Conservation (phyloP, 2,797 vertebrate genomes). For the Odontamblyopus lacepedii region DNA sequence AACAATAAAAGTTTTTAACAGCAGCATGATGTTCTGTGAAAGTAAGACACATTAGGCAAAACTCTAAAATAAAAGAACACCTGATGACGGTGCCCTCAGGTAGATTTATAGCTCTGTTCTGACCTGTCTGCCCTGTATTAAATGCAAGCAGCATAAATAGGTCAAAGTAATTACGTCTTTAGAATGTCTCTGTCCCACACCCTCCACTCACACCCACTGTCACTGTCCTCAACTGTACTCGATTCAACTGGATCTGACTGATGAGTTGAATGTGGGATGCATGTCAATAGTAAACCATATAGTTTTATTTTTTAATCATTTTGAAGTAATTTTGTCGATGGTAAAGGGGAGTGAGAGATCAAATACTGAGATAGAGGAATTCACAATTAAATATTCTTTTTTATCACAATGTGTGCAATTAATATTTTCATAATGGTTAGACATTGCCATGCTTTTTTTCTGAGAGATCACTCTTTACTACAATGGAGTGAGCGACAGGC, state of each 20-base stretch:
- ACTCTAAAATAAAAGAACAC: neutral
- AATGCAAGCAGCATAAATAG: slow-evolving; percentile 17
- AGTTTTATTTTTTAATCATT: neutral
- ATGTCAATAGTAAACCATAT: slow-evolving; percentile 25
- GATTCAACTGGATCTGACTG: slow-evolving; percentile 76
- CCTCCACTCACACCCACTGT: slow-evolving; percentile 31
- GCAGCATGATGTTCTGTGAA: neutral
- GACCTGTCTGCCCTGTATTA: slow-evolving; percentile 32
- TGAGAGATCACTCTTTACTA: too few relatives aligned
- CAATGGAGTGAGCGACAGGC: too few relatives aligned
- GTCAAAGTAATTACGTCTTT: slow-evolving; percentile 36
- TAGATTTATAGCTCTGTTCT: slow-evolving; percentile 51
- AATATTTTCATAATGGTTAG: too few relatives aligned
- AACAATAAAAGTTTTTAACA: neutral
- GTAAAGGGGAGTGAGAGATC: slow-evolving; percentile 2
- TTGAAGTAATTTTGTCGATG: neutral
- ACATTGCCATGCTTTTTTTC: too few relatives aligned
- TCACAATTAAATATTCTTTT: too few relatives aligned
- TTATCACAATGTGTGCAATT: too few relatives aligned
- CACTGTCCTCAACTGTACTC: slow-evolving; percentile 52
- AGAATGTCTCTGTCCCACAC: slow-evolving; percentile 30
- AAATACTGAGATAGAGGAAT: neutral
- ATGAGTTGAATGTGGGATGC: slow-evolving; percentile 54
- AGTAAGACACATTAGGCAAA: neutral
- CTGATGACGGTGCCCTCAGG: slow-evolving; percentile 9